Percentiles rank a stretch among this genome's conserved stretches.
Evolutionary conservation across 2,113 vertebrate species (phyloP).

Genomic region (Amblyornis subalaris): DNA sequence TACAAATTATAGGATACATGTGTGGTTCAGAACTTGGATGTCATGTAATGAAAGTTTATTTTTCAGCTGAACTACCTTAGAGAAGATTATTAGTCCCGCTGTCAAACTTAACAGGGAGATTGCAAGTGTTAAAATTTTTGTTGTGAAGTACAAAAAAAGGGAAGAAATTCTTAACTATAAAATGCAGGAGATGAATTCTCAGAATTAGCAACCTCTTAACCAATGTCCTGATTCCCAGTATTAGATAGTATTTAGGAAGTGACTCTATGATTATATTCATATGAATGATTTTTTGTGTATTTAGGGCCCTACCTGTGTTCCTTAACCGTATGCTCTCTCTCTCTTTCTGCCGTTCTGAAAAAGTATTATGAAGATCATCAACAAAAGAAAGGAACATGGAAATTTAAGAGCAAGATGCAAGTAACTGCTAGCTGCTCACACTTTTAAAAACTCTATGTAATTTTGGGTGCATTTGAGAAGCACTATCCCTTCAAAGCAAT

Average conservation of each 20-base stretch:
- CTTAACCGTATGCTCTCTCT: not conserved
- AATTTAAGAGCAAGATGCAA: not conserved
- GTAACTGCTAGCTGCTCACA: not conserved
- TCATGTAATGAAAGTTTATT: not conserved
- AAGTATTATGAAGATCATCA: not conserved
- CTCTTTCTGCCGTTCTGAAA: not conserved
- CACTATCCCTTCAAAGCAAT: not conserved
- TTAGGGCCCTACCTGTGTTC: not conserved
- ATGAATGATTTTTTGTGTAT: not conserved
- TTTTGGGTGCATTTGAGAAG: not conserved
- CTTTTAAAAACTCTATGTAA: not conserved
- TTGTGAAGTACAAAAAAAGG: slow-evolving; percentile 18
- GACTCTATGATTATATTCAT: not conserved
- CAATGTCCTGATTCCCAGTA: slow-evolving; percentile 23
- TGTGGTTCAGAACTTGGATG: not conserved
- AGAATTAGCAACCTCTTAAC: slow-evolving; percentile 57
- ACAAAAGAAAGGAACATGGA: not conserved
- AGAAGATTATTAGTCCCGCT: not conserved
- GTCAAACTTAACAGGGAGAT: not conserved
- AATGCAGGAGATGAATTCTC: slow-evolving; percentile 62
- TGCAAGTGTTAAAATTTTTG: not conserved
- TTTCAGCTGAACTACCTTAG: not conserved
- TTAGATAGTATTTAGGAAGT: slow-evolving; percentile 14
- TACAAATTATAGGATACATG: not conserved
- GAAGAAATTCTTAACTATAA: slow-evolving; percentile 61